A percentile compares a stretch with the other conserved stretches of the same genome.
These are phyloP conservation scores for Halocynthia aurantium DNA, from an alignment of 23 tunicate genomes.

Conservation along the genomic window DNA sequence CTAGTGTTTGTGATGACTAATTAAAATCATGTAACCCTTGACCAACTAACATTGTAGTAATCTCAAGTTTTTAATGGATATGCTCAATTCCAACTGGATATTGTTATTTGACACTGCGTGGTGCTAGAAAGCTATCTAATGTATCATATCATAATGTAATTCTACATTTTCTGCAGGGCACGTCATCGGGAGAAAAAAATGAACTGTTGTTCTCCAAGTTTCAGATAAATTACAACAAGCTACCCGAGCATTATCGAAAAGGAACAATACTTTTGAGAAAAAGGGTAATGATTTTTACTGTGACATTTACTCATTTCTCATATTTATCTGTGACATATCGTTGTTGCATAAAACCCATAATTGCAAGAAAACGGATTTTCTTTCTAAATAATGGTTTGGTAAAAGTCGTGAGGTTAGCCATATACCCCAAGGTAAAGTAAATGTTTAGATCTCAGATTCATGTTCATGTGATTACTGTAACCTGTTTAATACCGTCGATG, in stretches of 20 bases:
- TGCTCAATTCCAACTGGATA: too few species aligned
- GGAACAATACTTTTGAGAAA: constrained; percentile 77
- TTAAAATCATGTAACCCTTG: too few species aligned
- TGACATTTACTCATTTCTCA: too few species aligned
- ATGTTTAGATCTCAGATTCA: too few species aligned
- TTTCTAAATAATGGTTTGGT: background rate
- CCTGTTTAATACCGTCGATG: too few species aligned
- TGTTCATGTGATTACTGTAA: too few species aligned
- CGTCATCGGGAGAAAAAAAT: constrained; percentile 64
- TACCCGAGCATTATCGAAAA: constrained; percentile 74
- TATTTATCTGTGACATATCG: too few species aligned
- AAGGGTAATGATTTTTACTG: constrained; percentile 28
- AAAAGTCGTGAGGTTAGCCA: background rate
- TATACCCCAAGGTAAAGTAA: too few species aligned
- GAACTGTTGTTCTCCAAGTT: constrained; percentile 82
- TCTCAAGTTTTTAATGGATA: too few species aligned
- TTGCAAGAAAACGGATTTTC: background rate
- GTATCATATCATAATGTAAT: background rate
- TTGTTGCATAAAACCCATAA: background rate
- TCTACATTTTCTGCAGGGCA: constrained; percentile 40
- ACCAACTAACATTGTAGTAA: too few species aligned
- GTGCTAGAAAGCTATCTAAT: background rate
- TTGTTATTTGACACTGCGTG: too few species aligned
- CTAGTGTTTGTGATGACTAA: too few species aligned
- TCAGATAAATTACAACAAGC: constrained; percentile 85